These are phyloP conservation scores for Monochamus alternatus DNA, from an alignment of 2,888 invertebrate species.

Conservation along the genomic window DNA sequence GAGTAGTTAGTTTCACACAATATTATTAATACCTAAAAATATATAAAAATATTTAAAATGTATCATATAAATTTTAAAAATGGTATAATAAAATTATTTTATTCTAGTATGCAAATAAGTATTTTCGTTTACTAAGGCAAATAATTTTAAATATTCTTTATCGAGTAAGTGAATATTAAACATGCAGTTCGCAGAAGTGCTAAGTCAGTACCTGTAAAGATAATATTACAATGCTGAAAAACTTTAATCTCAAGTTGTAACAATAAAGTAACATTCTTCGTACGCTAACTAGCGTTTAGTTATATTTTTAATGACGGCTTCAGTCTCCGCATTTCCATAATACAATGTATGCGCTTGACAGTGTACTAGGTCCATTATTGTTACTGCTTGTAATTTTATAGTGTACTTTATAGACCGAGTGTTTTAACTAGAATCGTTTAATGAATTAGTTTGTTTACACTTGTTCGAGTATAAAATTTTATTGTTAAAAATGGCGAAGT, in stretches of 20 bases:
- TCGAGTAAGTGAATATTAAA: no score
- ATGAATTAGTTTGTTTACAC: background rate
- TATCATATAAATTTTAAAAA: no score
- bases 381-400: slow-evolving; percentile 2
- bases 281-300: slow-evolving; percentile 5
- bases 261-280: background rate
- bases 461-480: background rate
- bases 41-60: no score
- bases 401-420: background rate
- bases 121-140: no score
- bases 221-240: no score
- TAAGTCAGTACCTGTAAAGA: background rate
- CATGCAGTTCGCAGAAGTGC: no score
- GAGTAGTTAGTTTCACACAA: no score
- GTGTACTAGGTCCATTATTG: background rate
- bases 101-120: no score
- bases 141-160: no score
- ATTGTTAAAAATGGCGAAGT: background rate
- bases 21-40: no score
- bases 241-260: no score
- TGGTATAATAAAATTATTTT: no score
- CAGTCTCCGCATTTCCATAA: slow-evolving; percentile 18
- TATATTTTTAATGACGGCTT: slow-evolving; percentile 3
- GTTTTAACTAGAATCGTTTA: background rate
- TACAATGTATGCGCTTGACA: slow-evolving; percentile 6